phyloP scores from a whole-genome alignment of 2,113 vertebrate genomes.

The Forbesichthys agassizii region DNA sequence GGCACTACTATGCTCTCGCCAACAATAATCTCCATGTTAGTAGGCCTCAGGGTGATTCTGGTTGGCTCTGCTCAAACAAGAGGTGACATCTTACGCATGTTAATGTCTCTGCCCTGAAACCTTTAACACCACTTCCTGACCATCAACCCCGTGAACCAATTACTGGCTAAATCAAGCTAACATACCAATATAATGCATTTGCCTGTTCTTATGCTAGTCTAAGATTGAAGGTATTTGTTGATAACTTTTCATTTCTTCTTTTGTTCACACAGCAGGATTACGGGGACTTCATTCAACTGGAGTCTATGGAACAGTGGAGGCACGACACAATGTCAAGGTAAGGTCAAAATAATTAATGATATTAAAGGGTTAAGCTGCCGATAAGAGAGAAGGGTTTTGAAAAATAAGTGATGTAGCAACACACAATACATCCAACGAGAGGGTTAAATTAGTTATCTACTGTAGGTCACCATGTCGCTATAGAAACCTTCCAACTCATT shows the following conservation, averaged over 20 bases:
- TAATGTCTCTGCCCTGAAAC: slow-evolving; percentile 45
- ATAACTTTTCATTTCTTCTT: slow-evolving; percentile 47
- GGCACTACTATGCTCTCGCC: slow-evolving; percentile 92
- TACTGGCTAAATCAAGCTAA: slow-evolving; percentile 21
- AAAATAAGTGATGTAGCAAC: slow-evolving; percentile 51
- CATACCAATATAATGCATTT: background rate
- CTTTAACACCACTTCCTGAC: slow-evolving; percentile 31
- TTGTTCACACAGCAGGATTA: slow-evolving; percentile 38
- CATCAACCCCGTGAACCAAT: slow-evolving; percentile 12
- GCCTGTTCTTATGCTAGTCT: slow-evolving; percentile 26
- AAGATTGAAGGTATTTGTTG: slow-evolving; percentile 43
- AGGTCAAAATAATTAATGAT: slow-evolving; percentile 73
- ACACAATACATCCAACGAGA: slow-evolving; percentile 34
- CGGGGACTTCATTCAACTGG: slow-evolving; percentile 33
- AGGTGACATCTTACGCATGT: slow-evolving; percentile 50
- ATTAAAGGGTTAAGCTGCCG: slow-evolving; percentile 66
- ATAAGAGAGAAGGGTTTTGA: slow-evolving; percentile 23
- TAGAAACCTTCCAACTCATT: too few relatives aligned
- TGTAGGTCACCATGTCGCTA: too few relatives aligned
- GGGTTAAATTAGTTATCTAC: background rate
- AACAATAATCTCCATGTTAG: slow-evolving; percentile 92
- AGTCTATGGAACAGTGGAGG: slow-evolving; percentile 11
- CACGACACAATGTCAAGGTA: slow-evolving; percentile 29
- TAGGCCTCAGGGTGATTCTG: slow-evolving; percentile 86
- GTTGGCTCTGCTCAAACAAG: slow-evolving; percentile 85